phyloP scores from a whole-genome alignment of 2,888 invertebrate genomes.

The Theretra japonica region DNA sequence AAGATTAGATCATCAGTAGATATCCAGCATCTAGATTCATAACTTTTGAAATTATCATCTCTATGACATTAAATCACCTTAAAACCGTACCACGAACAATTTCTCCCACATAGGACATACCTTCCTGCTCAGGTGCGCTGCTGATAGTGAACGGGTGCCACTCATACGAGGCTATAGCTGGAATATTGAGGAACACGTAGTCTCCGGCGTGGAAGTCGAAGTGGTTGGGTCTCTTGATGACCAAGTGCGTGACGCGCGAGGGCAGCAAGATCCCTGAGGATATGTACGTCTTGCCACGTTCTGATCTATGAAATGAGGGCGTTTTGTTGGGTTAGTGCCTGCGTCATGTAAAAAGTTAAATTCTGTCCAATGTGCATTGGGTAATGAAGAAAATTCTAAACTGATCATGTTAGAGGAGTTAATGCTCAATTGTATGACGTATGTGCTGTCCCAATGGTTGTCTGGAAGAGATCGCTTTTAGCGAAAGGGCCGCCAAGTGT shows the following conservation, averaged over 20 bases:
- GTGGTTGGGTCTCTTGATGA: constrained; percentile 93
- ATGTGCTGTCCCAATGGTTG: no score
- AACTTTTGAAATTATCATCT: no score
- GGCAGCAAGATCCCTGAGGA: constrained; percentile 94
- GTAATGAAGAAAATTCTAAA: no score
- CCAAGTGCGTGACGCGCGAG: constrained; percentile 95
- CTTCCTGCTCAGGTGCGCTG: constrained; percentile 97
- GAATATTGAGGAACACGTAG: constrained; percentile 96
- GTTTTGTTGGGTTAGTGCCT: neutral
- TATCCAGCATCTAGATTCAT: no score
- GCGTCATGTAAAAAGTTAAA: neutral
- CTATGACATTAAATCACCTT: no score
- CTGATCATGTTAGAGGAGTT: no score
- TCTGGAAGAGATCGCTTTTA: no score
- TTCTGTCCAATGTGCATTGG: no score
- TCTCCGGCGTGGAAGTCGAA: constrained; percentile 97
- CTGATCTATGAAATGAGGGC: constrained; percentile 78
- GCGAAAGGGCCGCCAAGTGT: no score
- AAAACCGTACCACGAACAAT: no score
- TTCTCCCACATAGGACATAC: constrained; percentile 62
- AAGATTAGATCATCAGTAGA: no score
- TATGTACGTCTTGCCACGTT: constrained; percentile 94
- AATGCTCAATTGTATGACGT: no score
- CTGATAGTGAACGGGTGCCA: constrained; percentile 99
- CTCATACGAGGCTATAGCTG: constrained; percentile 95